phyloP scores from a whole-genome alignment of 2,797 vertebrate genomes.

The Rhodeus uyekii region DNA sequence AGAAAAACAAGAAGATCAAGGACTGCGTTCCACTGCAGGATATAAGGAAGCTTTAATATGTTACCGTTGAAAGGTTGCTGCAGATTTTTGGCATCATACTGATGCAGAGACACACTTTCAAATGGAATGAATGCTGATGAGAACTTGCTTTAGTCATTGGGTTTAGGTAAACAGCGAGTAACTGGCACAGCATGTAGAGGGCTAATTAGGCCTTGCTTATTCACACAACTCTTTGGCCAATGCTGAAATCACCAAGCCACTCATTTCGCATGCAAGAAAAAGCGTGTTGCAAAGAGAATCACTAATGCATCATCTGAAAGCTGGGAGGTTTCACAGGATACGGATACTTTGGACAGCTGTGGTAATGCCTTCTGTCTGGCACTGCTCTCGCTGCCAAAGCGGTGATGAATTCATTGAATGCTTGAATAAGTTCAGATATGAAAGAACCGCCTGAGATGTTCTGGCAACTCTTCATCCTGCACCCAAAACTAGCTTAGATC shows the following conservation, averaged over 20 bases:
- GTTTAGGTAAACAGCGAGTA: constrained; percentile 36
- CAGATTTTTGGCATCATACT: neutral
- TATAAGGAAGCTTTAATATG: neutral
- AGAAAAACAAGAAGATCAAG: constrained; percentile 9
- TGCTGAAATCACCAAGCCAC: constrained; percentile 12
- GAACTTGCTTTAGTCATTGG: constrained; percentile 26
- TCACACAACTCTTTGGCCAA: constrained; percentile 27
- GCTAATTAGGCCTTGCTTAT: constrained; percentile 39
- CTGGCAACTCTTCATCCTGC: constrained; percentile 33
- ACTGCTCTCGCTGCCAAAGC: constrained; percentile 34
- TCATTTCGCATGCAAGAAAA: neutral
- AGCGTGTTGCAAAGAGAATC: constrained; percentile 7
- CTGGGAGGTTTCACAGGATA: constrained; percentile 32
- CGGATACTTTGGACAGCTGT: constrained; percentile 46
- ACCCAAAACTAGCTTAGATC: constrained; percentile 41
- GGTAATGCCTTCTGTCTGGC: constrained; percentile 46
- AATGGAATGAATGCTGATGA: constrained; percentile 28
- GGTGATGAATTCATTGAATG: constrained; percentile 44
- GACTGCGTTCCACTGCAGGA: neutral
- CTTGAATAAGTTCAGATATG: constrained; percentile 47
- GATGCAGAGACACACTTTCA: constrained; percentile 28
- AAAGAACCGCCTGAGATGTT: constrained; percentile 47
- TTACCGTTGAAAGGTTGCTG: neutral
- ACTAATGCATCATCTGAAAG: constrained; percentile 3
- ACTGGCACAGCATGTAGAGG: constrained; percentile 34